These are phyloP conservation scores for Dicaeum eximium DNA, from an alignment of 2,113 vertebrate genomes.

Conservation along the genomic window DNA sequence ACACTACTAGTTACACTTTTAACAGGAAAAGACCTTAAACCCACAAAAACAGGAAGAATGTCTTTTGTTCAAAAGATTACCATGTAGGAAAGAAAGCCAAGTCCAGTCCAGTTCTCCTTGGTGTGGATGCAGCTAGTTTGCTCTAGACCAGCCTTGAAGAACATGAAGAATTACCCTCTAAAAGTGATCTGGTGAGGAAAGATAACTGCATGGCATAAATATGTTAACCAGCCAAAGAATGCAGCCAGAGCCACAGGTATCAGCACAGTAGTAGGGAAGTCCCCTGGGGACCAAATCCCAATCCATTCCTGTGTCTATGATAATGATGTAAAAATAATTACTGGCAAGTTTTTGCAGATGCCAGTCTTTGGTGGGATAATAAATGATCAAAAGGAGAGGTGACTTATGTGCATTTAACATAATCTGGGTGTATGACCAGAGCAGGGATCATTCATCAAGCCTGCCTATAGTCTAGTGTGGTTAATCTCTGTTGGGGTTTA, in stretches of 20 bases:
- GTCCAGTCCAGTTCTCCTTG: neutral
- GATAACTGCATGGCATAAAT: neutral
- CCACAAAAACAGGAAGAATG: neutral
- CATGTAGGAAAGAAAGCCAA: neutral
- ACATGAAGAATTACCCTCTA: neutral
- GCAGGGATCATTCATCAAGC: neutral
- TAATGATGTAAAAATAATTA: neutral
- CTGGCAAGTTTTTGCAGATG: neutral
- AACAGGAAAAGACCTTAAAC: neutral
- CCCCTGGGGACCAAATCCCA: neutral
- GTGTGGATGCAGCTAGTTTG: neutral
- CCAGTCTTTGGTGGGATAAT: neutral
- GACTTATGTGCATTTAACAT: neutral
- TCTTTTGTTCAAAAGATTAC: neutral
- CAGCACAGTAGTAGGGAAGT: neutral
- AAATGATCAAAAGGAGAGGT: neutral
- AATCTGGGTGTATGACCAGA: neutral
- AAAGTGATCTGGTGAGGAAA: neutral
- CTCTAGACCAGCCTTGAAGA: neutral
- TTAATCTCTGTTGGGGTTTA: neutral
- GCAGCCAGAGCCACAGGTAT: neutral
- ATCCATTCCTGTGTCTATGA: neutral
- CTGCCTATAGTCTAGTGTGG: neutral
- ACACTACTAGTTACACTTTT: neutral
- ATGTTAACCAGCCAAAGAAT: neutral